Conservation (phyloP, 2,888 invertebrate genomes). For the Zhuqinia jingwanae region DNA sequence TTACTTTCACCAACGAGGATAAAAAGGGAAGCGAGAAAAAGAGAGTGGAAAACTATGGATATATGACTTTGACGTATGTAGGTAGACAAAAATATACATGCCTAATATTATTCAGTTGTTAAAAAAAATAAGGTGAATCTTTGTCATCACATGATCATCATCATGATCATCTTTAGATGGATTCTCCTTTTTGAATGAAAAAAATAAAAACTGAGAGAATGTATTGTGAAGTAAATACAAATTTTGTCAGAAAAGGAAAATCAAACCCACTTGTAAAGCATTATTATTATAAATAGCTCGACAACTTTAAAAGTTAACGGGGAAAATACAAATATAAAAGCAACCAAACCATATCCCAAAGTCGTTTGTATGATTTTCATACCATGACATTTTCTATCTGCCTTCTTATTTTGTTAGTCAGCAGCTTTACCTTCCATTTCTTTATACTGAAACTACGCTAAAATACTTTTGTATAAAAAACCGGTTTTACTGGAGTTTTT, state of each 20-base stretch:
- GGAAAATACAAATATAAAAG: conserved; percentile 9
- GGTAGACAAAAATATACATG: neutral
- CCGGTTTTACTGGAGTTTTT: neutral
- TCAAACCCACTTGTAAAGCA: no score
- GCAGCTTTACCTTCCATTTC: conserved; percentile 20
- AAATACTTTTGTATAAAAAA: neutral
- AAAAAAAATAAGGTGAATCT: neutral
- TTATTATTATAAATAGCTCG: no score
- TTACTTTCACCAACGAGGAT: neutral
- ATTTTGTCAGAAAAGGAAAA: neutral
- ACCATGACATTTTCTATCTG: neutral
- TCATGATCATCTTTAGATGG: neutral
- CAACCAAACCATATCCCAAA: no score
- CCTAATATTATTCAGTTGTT: neutral
- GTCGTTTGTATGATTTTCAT: neutral
- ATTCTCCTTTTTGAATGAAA: no score
- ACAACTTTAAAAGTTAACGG: conserved; percentile 11
- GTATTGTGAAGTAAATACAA: conserved; percentile 16
- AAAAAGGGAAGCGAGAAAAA: no score
- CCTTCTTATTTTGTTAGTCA: no score
- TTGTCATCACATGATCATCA: neutral
- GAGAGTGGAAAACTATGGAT: neutral
- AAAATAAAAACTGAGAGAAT: neutral
- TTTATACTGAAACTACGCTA: neutral
- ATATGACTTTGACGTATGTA: neutral